Base-by-base conservation (phyloP, 53 echinoderm and acorn worm genomes). In the Astropecten irregularis region DNA sequence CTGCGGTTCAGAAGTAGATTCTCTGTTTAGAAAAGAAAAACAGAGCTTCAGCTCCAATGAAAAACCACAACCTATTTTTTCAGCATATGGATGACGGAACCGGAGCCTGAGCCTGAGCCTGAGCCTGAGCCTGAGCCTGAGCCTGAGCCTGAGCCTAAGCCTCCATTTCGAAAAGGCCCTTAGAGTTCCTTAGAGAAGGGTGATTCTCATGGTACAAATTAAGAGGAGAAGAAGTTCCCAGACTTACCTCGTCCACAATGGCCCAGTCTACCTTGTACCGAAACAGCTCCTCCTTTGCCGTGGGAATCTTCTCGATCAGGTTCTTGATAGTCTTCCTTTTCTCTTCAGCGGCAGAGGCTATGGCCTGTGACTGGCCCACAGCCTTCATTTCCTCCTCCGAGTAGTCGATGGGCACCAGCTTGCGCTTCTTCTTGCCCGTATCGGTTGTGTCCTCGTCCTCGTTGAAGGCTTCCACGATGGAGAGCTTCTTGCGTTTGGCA, bases 261-360 rank as follows among this genome's bases (percentile, higher is more conserved):
- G 81, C 49, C 96, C 95, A 96, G 82, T 96, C 93, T 37, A 93
- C 66, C 61, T 93, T 91, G 73, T 96, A 96, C 34, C 83, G 81
- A 71, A 96, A 96, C 46, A 96, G 68, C 71, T 96, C 96, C 27
- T 89, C 89, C 61, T 96, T 96, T 25, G 94, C 93, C 25, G 93
- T 91, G 1, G 96, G 96, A 10, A 93, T 93, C 82, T 87, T 93
- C 67, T 91, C 91, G 31, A 93, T 93, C 34, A 91, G 87, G 31
- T 83, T 94, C 90, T 96, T 96, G 84, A 96, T 96, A 2, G 91
- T 88, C 77, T 91, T 93, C 28, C 93, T 91, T 77, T 96, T 96
- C 81, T 96, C 96, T 62, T 96, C 96, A 0, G 96, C 93, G 9
- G 93, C 91, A 13, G 83, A 84, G 20, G 90, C 86, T 9, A 90